Percentiles rank a stretch among this genome's conserved stretches.
Conservation (phyloP, 2,888 invertebrate genomes). For the Monochamus alternatus region DNA sequence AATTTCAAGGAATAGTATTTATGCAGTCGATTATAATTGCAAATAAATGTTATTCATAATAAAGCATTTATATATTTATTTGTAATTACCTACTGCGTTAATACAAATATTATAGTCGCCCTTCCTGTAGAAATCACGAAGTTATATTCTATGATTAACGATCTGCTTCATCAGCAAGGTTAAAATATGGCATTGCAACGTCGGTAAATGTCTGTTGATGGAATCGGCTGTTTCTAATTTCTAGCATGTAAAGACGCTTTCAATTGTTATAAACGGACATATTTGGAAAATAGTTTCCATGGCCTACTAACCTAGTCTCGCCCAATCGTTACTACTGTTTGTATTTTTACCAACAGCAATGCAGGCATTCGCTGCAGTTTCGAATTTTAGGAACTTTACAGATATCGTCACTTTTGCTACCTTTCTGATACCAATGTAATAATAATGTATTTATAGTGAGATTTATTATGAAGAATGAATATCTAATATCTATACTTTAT, state of each 20-base stretch:
- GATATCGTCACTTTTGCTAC: too few relatives aligned
- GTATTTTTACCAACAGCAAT: conserved; percentile 8
- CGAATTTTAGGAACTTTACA: not conserved
- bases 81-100: too few relatives aligned
- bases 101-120: not conserved
- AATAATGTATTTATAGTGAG: too few relatives aligned
- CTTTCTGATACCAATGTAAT: too few relatives aligned
- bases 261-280: not conserved
- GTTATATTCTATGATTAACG: not conserved
- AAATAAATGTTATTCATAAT: too few relatives aligned
- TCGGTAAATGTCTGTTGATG: not conserved
- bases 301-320: conserved; percentile 31
- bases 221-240: not conserved
- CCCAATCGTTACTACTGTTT: conserved; percentile 10
- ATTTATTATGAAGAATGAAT: too few relatives aligned
- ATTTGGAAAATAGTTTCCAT: conserved; percentile 34
- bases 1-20: too few relatives aligned
- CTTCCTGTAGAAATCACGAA: not conserved
- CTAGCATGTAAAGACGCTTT: conserved; percentile 1
- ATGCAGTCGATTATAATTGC: too few relatives aligned
- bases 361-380: not conserved
- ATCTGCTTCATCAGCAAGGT: not conserved
- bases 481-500: too few relatives aligned
- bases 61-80: too few relatives aligned
- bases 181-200: not conserved